A percentile compares a stretch with the other conserved stretches of the same genome.
Conservation (phyloP, 2,113 vertebrate genomes). For the Nyctibius bracteatus region DNA sequence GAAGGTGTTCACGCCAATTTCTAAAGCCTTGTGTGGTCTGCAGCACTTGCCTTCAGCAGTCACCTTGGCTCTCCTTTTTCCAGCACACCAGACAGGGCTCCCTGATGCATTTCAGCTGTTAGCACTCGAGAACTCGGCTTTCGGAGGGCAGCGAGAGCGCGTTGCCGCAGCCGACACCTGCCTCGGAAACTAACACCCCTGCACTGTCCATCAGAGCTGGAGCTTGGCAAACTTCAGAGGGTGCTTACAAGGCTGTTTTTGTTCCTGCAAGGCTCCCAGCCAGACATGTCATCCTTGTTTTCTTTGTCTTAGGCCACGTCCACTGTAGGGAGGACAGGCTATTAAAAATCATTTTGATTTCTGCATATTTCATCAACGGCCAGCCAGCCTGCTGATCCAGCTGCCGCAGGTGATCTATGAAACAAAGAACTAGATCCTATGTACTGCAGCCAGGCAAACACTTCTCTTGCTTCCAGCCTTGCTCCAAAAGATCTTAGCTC, state of each 20-base stretch:
- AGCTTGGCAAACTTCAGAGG: background rate
- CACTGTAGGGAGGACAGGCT: background rate
- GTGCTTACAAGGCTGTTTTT: conserved; percentile 26
- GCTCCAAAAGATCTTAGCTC: background rate
- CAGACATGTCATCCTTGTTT: background rate
- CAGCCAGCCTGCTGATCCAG: background rate
- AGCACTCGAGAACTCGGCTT: background rate
- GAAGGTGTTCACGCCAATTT: rapidly evolving
- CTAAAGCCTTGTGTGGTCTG: background rate
- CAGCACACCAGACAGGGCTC: background rate
- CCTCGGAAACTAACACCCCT: background rate
- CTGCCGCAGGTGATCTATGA: background rate
- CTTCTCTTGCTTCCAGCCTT: background rate
- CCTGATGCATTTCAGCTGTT: background rate
- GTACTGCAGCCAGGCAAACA: background rate
- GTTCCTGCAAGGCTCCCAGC: conserved; percentile 4
- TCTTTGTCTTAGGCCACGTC: conserved; percentile 26
- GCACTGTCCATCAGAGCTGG: background rate
- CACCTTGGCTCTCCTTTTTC: background rate
- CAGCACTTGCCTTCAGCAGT: background rate
- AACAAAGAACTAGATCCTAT: background rate
- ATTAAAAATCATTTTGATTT: background rate
- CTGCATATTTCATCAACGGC: background rate
- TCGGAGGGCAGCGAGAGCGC: background rate
- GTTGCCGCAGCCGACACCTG: background rate